phyloP scores from a whole-genome alignment of 2,113 vertebrate genomes.

The Myanophis thanlyinensis region DNA sequence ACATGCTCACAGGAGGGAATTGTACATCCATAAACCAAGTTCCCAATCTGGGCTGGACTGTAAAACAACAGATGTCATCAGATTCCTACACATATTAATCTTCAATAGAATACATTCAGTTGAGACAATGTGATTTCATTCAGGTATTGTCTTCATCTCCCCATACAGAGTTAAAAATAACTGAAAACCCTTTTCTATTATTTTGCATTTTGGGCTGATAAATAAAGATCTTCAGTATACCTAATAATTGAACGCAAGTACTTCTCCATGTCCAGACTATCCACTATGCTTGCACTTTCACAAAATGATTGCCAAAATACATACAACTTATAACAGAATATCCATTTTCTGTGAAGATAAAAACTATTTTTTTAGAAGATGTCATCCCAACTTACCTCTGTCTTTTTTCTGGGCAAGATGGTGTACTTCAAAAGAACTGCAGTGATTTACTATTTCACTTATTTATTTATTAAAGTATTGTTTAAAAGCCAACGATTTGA shows the following conservation, averaged over 20 bases:
- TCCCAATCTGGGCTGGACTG: not conserved
- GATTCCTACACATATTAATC: not conserved
- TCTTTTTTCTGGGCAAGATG: not conserved
- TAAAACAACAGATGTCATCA: not conserved
- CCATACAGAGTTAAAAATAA: not conserved
- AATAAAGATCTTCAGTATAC: not conserved
- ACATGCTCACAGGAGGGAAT: not conserved
- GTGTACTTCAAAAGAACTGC: not conserved
- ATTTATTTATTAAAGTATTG: not conserved
- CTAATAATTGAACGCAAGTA: not conserved
- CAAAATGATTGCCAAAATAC: not conserved
- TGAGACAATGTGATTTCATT: not conserved
- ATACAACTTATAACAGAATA: not conserved
- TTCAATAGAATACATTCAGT: not conserved
- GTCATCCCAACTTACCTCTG: not conserved
- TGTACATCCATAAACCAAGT: not conserved
- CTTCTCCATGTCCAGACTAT: not conserved
- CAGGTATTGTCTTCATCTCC: not conserved
- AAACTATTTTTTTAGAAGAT: not conserved
- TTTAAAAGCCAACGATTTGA: not conserved
- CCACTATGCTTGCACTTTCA: not conserved
- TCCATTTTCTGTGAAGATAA: not conserved
- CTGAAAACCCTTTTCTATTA: not conserved
- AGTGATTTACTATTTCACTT: not conserved
- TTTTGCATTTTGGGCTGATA: not conserved